A percentile compares a stretch with the other conserved stretches of the same genome.
phyloP scores from a whole-genome alignment of 2,797 vertebrate species.

The Ceyx erithaca region DNA sequence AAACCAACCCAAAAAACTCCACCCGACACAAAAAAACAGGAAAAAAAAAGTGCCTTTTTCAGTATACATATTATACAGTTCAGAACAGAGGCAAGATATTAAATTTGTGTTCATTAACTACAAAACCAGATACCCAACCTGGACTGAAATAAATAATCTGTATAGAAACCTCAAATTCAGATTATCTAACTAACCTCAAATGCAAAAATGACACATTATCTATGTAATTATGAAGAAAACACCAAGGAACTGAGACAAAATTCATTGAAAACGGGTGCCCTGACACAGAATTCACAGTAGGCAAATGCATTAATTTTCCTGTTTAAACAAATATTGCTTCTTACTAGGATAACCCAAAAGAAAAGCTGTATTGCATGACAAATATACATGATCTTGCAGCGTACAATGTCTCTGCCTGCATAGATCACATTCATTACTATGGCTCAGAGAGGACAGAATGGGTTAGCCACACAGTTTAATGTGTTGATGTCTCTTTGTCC shows the following conservation, averaged over 20 bases:
- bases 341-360: background rate
- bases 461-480: background rate
- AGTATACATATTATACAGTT: slow-evolving; percentile 27
- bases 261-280: background rate
- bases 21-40: background rate
- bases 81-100: slow-evolving; percentile 58
- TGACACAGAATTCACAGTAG: background rate
- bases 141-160: background rate
- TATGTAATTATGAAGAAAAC: background rate
- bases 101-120: slow-evolving; percentile 23
- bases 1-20: too few relatives aligned
- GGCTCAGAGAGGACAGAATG: background rate
- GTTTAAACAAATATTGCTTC: background rate
- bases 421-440: background rate
- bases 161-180: background rate
- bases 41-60: background rate
- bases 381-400: background rate
- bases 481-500: background rate
- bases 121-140: slow-evolving; percentile 14
- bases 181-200: background rate
- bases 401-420: background rate
- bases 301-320: background rate
- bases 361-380: background rate
- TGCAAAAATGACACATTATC: background rate
- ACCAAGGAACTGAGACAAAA: background rate